These are phyloP conservation scores for Rhagium mordax DNA, from an alignment of 2,888 invertebrate species.

Conservation along the genomic window DNA sequence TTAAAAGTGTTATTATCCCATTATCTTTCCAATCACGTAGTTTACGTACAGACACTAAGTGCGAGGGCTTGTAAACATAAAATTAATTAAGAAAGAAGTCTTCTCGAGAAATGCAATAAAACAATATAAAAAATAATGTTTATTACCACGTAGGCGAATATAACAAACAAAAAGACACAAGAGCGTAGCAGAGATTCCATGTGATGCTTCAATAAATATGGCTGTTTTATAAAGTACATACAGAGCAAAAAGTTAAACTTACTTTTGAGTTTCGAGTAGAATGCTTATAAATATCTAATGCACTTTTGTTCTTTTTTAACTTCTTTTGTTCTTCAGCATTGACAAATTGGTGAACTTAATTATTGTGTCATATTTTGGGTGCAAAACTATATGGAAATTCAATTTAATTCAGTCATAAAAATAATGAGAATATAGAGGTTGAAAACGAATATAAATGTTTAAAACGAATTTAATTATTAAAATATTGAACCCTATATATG, in stretches of 20 bases:
- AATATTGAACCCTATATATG: no score
- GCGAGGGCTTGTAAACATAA: constrained; percentile 34
- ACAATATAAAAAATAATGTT: constrained; percentile 16
- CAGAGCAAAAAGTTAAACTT: neutral
- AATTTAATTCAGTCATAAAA: no score
- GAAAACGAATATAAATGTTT: no score
- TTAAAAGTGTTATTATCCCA: constrained; percentile 26
- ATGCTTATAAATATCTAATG: no score
- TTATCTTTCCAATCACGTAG: constrained; percentile 40
- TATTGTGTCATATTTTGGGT: no score
- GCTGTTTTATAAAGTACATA: neutral
- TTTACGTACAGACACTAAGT: constrained; percentile 30
- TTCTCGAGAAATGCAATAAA: constrained; percentile 25
- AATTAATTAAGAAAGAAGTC: constrained; percentile 37
- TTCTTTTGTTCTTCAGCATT: no score
- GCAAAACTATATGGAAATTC: no score
- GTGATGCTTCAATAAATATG: constrained; percentile 2
- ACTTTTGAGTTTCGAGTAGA: no score
- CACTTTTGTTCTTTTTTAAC: no score
- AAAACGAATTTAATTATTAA: no score
- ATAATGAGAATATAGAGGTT: no score
- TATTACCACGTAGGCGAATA: constrained; percentile 22
- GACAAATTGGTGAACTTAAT: no score
- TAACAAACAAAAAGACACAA: constrained; percentile 9
- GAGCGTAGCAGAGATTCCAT: neutral